Percentiles rank a stretch among this genome's conserved stretches.
These are phyloP conservation scores for Apis florea DNA, from an alignment of 1,140 invertebrate species.

Conservation along the genomic window DNA sequence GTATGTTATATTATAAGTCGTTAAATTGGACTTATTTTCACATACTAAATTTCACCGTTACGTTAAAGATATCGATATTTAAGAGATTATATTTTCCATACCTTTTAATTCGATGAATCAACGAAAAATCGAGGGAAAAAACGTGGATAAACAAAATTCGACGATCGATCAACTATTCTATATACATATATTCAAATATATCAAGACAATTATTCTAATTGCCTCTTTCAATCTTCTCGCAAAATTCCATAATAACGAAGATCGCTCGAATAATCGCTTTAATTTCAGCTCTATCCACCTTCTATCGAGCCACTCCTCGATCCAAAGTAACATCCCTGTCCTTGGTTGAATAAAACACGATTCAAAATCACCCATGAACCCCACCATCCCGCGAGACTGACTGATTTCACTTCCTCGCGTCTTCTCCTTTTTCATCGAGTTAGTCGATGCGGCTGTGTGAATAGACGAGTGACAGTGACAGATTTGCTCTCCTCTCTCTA, in stretches of 20 bases:
- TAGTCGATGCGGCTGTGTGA: conserved; percentile 45
- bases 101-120: no score
- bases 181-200: no score
- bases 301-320: background rate
- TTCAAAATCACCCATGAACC: conserved; percentile 13
- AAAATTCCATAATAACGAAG: background rate
- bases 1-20: background rate
- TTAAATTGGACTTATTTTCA: no score
- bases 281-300: background rate
- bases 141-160: no score
- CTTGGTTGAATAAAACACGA: background rate
- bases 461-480: conserved; percentile 62
- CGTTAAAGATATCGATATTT: no score
- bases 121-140: background rate
- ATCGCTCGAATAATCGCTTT: no score
- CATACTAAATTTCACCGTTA: no score
- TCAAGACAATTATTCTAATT: no score
- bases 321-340: background rate
- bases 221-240: background rate
- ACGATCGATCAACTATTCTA: no score
- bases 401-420: conserved; percentile 10
- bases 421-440: conserved; percentile 42
- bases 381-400: background rate
- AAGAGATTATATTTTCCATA: no score
- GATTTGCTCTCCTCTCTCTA: conserved; percentile 56